Conservation (phyloP, 2,797 vertebrate species). For the Australoheros facetus region DNA sequence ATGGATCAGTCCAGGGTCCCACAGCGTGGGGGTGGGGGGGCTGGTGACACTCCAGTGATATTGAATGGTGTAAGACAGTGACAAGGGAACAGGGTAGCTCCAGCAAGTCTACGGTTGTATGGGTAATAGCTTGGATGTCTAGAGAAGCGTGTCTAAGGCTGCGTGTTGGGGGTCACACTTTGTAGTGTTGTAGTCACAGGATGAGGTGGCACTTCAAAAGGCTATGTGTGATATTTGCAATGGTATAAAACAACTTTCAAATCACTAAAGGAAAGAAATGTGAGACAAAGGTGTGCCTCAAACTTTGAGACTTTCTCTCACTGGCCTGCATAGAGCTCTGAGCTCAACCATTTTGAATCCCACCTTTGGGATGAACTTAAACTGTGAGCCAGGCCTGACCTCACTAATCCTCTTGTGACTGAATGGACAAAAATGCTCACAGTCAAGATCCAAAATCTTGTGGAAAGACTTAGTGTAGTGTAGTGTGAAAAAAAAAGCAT, state of each 20-base stretch:
- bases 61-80: conserved; percentile 27
- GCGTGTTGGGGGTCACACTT: conserved; percentile 18
- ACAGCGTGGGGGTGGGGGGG: neutral
- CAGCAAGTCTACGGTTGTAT: conserved; percentile 32
- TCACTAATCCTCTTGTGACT: neutral
- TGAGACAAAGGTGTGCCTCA: neutral
- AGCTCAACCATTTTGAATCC: neutral
- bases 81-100: conserved; percentile 11
- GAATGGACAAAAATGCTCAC: neutral
- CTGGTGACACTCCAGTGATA: conserved; percentile 29
- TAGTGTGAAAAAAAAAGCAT: neutral
- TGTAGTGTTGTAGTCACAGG: conserved; percentile 2
- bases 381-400: neutral
- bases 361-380: neutral
- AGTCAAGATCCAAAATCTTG: neutral
- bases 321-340: neutral
- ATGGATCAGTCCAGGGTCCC: conserved; percentile 32
- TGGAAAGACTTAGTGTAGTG: neutral
- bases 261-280: conserved; percentile 1
- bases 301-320: neutral
- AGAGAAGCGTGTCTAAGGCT: conserved; percentile 21
- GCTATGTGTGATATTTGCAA: neutral
- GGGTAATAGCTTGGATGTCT: conserved; percentile 13
- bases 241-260: conserved; percentile 1
- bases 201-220: neutral